Evolutionary conservation across 1,140 invertebrate species (phyloP).

Genomic region (Drosophila suzukii): DNA sequence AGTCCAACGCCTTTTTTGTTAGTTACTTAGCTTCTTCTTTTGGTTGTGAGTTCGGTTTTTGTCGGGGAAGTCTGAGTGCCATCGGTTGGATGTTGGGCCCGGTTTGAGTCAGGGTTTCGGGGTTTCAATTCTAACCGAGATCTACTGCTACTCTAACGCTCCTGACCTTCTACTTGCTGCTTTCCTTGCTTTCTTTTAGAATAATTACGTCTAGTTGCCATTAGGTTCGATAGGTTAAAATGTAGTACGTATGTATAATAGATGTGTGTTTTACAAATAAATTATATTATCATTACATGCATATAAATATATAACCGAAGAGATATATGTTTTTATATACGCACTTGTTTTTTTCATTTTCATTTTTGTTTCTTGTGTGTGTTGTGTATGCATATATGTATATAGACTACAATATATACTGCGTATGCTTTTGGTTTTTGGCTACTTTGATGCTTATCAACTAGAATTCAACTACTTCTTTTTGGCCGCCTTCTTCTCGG

Average conservation of each 20-base stretch:
- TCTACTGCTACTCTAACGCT: conserved; percentile 22
- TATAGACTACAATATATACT: conserved; percentile 67
- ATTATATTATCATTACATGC: conserved; percentile 56
- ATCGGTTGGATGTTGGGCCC: conserved; percentile 28
- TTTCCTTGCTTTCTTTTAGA: conserved; percentile 29
- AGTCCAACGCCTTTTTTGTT: conserved; percentile 65
- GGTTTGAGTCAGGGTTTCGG: conserved; percentile 1
- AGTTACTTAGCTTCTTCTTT: conserved; percentile 46
- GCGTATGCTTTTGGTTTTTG: conserved; percentile 77
- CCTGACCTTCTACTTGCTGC: conserved; percentile 29
- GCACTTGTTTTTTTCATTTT: conserved; percentile 12
- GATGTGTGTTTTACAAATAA: conserved; percentile 72
- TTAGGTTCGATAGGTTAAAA: conserved; percentile 76
- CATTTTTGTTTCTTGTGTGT: conserved; percentile 11
- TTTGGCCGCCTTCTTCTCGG: conserved; percentile 90
- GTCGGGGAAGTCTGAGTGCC: conserved; percentile 17
- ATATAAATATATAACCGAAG: conserved; percentile 58
- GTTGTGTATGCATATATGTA: conserved; percentile 44
- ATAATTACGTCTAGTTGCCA: conserved; percentile 66
- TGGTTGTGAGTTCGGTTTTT: conserved; percentile 42
- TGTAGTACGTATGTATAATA: conserved; percentile 72
- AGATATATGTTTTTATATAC: conserved; percentile 40
- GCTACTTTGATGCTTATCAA: conserved; percentile 69
- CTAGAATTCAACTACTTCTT: conserved; percentile 86
- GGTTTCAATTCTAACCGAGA: conserved; percentile 8